Percentiles rank a stretch among this genome's conserved stretches.
phyloP scores from a whole-genome alignment of 2,797 vertebrate genomes.

The Halcyon chelicuti region DNA sequence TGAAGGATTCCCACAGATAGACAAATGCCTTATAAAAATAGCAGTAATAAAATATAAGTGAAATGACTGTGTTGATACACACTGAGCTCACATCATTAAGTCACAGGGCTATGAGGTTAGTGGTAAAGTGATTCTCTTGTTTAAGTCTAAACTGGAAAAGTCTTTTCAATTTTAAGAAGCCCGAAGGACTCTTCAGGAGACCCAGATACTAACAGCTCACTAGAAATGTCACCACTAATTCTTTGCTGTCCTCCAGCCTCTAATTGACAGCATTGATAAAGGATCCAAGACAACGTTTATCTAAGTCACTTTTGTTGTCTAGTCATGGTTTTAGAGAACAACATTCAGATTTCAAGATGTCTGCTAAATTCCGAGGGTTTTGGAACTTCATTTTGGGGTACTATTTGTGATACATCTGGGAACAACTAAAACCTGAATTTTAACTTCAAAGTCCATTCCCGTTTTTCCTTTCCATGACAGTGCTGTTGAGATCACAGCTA shows the following conservation, averaged over 20 bases:
- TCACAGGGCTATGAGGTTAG: not conserved
- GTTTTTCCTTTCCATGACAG: not conserved
- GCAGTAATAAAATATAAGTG: conserved; percentile 27
- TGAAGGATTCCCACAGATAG: conserved; percentile 39
- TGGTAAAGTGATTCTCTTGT: conserved; percentile 22
- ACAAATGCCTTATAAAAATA: conserved; percentile 49
- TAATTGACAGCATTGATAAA: not conserved
- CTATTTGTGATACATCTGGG: not conserved
- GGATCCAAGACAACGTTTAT: not conserved
- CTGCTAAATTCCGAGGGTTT: not conserved
- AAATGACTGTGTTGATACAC: not conserved
- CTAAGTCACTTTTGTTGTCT: not conserved
- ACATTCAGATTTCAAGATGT: not conserved
- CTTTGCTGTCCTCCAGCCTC: not conserved
- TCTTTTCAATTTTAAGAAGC: not conserved
- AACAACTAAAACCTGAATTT: not conserved
- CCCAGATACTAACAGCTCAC: conserved; percentile 8
- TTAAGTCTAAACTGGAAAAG: conserved; percentile 1
- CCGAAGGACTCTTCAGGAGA: not conserved
- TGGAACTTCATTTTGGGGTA: not conserved
- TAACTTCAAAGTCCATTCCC: not conserved
- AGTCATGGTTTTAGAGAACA: not conserved
- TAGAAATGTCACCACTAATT: conserved; percentile 37
- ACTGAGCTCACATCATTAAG: not conserved
- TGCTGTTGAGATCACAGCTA: not conserved